A percentile compares a stretch with the other conserved stretches of the same genome.
These are phyloP conservation scores for Sepioteuthis lessoniana DNA, from an alignment of 2,888 invertebrate genomes.

Conservation along the genomic window DNA sequence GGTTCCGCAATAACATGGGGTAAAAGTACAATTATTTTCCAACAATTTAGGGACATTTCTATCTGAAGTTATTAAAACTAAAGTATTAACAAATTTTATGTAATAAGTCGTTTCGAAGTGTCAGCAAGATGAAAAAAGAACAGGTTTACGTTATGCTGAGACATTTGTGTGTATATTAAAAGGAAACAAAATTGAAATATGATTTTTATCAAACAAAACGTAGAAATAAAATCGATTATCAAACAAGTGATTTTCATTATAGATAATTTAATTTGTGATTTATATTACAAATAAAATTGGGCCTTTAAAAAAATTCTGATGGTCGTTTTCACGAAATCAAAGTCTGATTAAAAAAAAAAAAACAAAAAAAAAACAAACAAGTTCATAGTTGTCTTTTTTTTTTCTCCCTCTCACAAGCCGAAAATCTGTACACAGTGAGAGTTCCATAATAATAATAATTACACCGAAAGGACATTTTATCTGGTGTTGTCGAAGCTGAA, in stretches of 20 bases:
- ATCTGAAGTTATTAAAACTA: no score
- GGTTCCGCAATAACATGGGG: no score
- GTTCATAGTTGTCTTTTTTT: neutral
- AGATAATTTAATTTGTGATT: neutral
- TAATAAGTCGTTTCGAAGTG: neutral
- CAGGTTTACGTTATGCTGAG: neutral
- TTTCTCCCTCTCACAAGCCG: neutral
- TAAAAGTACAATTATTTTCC: no score
- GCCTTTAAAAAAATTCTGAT: neutral
- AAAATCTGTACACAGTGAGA: no score
- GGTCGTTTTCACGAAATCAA: neutral
- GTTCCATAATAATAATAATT: no score
- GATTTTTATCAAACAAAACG: neutral
- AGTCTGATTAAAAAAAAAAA: neutral
- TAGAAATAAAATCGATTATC: neutral
- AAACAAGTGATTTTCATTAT: neutral
- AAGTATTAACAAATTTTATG: no score
- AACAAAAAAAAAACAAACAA: neutral
- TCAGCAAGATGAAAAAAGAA: neutral
- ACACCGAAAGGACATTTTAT: no score
- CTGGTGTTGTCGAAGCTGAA: neutral
- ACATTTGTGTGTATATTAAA: neutral
- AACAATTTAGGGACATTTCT: no score
- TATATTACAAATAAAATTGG: conserved; percentile 1
- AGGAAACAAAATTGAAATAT: neutral